Evolutionary conservation across 1,140 invertebrate genomes (phyloP).

Genomic region (Drosophila auraria): DNA sequence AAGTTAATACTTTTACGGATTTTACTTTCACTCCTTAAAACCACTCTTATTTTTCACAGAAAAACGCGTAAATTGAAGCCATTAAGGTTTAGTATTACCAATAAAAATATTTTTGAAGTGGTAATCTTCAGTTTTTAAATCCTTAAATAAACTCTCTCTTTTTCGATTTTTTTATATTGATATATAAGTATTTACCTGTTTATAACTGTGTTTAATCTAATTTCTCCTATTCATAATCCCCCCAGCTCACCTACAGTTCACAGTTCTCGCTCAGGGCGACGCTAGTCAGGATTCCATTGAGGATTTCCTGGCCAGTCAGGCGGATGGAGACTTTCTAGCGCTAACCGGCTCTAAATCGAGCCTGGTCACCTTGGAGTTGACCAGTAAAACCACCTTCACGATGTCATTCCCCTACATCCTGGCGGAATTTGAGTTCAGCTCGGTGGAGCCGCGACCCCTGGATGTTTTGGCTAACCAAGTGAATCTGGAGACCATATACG

Average conservation of each 20-base stretch:
- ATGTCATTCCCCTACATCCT: conserved; percentile 48
- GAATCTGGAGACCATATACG: conserved; percentile 49
- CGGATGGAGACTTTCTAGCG: conserved; percentile 32
- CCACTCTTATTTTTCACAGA: background rate
- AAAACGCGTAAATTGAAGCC: background rate
- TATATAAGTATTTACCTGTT: background rate
- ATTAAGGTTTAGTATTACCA: background rate
- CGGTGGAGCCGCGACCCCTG: conserved; percentile 36
- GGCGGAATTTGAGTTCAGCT: background rate
- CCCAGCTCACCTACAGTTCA: conserved; percentile 24
- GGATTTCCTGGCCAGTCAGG: conserved; percentile 50
- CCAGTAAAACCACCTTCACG: conserved; percentile 11
- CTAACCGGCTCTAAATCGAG: conserved; percentile 50
- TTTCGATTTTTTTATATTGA: too few relatives aligned
- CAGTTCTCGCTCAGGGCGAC: conserved; percentile 26
- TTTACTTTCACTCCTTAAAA: background rate
- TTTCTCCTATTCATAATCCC: background rate
- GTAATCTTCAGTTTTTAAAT: too few relatives aligned
- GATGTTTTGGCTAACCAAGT: conserved; percentile 39
- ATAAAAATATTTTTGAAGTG: background rate
- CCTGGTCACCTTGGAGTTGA: conserved; percentile 59
- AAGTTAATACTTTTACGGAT: background rate
- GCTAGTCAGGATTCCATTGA: conserved; percentile 42
- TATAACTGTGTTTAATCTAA: background rate
- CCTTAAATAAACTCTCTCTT: too few relatives aligned